phyloP scores from a whole-genome alignment of 2,113 vertebrate genomes.

The Ahaetulla prasina region DNA sequence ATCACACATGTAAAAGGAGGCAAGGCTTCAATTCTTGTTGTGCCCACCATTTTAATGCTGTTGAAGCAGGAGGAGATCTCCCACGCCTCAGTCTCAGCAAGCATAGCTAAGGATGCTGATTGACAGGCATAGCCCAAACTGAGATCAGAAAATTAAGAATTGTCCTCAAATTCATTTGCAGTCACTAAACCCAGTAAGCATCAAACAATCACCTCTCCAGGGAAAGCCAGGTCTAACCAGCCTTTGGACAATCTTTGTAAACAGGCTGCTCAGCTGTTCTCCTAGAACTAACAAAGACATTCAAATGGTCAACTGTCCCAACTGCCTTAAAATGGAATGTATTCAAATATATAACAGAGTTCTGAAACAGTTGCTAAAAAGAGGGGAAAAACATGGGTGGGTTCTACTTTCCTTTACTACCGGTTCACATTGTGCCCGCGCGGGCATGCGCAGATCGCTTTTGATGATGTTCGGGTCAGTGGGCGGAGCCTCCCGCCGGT shows the following conservation, averaged over 20 bases:
- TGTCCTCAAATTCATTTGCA: not conserved
- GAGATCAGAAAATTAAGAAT: not conserved
- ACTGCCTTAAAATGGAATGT: constrained; percentile 8
- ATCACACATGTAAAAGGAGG: not conserved
- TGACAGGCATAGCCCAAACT: not conserved
- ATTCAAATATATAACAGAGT: not conserved
- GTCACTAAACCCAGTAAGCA: not conserved
- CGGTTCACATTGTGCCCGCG: no score
- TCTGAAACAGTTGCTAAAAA: not conserved
- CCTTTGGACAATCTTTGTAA: not conserved
- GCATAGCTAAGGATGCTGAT: not conserved
- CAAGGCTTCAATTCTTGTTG: not conserved
- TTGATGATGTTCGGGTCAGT: no score
- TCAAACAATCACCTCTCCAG: not conserved
- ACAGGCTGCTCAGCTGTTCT: not conserved
- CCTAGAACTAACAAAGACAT: not conserved
- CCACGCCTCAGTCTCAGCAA: not conserved
- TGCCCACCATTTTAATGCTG: not conserved
- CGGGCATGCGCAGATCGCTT: no score
- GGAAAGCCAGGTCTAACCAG: not conserved
- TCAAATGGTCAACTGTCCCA: not conserved
- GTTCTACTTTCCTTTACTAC: no score
- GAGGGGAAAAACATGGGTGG: no score
- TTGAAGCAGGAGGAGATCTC: not conserved
- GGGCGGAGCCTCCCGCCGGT: no score